Evolutionary conservation across 1,140 invertebrate genomes (phyloP), one percentile per base, ranked within the genome.

Genomic region (Drosophila kohkoa): DNA sequence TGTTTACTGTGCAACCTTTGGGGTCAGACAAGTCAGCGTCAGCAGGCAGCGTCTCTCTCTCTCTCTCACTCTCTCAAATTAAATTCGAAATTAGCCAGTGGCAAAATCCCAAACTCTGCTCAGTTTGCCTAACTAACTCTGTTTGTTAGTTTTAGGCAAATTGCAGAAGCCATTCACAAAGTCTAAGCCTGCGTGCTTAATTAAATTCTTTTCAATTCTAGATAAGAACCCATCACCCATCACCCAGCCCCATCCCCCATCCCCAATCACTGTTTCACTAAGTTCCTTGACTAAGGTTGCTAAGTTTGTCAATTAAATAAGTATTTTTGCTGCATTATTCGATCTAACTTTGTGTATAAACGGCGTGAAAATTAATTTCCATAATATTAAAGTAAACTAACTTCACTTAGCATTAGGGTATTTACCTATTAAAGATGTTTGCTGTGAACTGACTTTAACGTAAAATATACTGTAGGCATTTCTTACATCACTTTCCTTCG

Each of bases 111-210:
- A 7, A 11, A n/a, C 35, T 38, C n/a, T 64, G 16, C 10, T 16
- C 13, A n/a, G 30, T 41, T 30, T 15, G n/a, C 8, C 38, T 51
- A 63, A 70, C 66, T 70, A 70, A 51, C 59, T 70, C 15, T 45
- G 43, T 65, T 78, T 70, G 62, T 78, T 75, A 75, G 76, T 78
- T 75, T 78, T 62, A 75, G 76, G 66, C 67, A 70, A 78, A 78
- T 75, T 62, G 35, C 43, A 48, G 52, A 49, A 25, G 28, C 20
- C 65, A 51, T 70, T 75, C 48, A 63, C 28, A 60, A 32, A 16
- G 6, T 30, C 43, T 8, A 28, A 46, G 13, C 13, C 49, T 58
- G 75, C 69, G 45, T 74, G 72, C 67, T 63, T 79, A 79, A 79
- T 79, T 76, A 76, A 79, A 79, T 79, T 72, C 77, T 66, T 76